Base-by-base conservation (phyloP, 2,797 vertebrate genomes). In the Ibycter americanus region DNA sequence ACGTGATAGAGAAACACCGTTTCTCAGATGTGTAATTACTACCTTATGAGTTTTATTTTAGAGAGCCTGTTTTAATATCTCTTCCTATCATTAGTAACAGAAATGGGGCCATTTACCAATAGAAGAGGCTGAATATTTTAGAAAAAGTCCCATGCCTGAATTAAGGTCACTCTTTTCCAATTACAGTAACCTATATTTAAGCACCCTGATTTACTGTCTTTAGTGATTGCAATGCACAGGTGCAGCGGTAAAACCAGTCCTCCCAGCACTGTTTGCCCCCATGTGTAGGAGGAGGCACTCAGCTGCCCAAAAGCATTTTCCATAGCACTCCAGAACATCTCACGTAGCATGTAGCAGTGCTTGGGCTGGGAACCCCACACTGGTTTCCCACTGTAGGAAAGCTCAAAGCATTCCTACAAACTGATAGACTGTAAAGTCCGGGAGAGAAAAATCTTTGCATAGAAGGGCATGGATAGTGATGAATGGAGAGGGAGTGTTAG, bases 201-300 rank as follows among this genome's bases (percentile, higher is more conserved):
- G 22, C 20, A 58, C 8, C 5, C 17, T n/a, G 25, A 31, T 66
- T 54, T 46, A 1, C 0, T 18, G 9, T 13, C n/a, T 59, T 58
- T 40, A 29, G 14, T 11, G 38, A 34, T 22, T 0, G 0, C 34
- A 47, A 5, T 2, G 42, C 3, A 14, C 5, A 47, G 21, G 4
- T 12, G 1, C 4, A 22, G 22, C 22, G 47, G 19, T 11, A 47
- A 70, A 65, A 77, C 31, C 38, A 40, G 25, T 27, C 8, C 4
- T 61, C 8, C 40, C 44, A 29, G 6, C 9, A 67, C 44, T 52
- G 7, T 36, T 87, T 83, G 8, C 4, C 12, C 16, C 40, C 12
- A 1, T 8, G n/a, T 1, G 4, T 6, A 12, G 6, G 1, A 80
- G 14, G 9, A 22, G 14, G 11, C 14, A 40, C 16, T 38, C n/a